These are phyloP conservation scores for Scolopax mira DNA, from an alignment of 2,113 vertebrate genomes.

Conservation along the genomic window DNA sequence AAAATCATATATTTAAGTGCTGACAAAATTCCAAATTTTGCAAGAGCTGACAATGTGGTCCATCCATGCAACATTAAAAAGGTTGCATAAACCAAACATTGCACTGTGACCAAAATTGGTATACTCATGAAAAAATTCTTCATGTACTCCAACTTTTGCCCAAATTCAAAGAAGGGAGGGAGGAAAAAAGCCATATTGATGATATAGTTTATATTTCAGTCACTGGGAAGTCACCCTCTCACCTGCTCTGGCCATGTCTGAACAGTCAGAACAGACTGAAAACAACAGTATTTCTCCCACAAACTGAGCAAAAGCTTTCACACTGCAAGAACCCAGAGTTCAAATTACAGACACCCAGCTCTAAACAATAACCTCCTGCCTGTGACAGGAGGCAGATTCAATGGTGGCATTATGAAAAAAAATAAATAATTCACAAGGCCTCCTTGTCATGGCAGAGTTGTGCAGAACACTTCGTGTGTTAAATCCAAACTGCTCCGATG, in stretches of 20 bases:
- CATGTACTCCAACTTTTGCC: not conserved
- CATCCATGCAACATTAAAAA: not conserved
- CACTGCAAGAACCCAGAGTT: not conserved
- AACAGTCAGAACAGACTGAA: not conserved
- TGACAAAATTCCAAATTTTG: not conserved
- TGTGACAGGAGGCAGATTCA: not conserved
- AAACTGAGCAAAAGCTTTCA: not conserved
- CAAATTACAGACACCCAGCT: not conserved
- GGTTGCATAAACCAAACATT: not conserved
- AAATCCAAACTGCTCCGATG: not conserved
- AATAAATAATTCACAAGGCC: not conserved
- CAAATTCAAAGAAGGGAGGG: not conserved
- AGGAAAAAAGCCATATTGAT: not conserved
- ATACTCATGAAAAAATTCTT: not conserved
- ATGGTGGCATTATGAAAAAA: not conserved
- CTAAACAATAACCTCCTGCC: not conserved
- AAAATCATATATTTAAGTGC: accelerated
- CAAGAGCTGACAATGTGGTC: not conserved
- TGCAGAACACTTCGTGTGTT: not conserved
- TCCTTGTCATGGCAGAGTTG: accelerated
- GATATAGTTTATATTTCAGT: not conserved
- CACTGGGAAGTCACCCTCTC: not conserved
- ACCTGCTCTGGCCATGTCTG: not conserved
- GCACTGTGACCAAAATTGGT: not conserved
- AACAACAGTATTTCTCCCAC: not conserved